Evolutionary conservation across 2,888 invertebrate species (phyloP).

Genomic region (Eutolmus rufibarbis): DNA sequence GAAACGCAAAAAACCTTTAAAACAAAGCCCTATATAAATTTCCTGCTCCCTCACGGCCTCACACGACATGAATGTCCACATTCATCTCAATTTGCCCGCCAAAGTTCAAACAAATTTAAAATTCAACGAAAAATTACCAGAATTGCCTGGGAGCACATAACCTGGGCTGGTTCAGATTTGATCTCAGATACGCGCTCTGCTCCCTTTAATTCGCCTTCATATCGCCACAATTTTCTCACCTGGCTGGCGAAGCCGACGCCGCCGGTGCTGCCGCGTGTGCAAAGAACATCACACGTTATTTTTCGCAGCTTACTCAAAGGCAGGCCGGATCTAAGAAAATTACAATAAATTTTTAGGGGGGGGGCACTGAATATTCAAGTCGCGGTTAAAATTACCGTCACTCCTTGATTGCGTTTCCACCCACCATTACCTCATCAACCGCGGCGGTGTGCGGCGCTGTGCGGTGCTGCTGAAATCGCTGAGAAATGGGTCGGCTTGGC

Average conservation of each 20-base stretch:
- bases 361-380: conserved; percentile 19
- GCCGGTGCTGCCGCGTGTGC: neutral
- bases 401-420: conserved; percentile 20
- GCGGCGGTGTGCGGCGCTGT: neutral
- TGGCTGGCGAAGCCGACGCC: neutral
- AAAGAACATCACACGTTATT: neutral
- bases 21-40: neutral
- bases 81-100: neutral
- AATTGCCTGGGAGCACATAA: neutral
- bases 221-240: neutral
- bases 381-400: neutral
- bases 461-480: neutral
- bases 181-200: neutral
- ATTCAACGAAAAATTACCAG: neutral
- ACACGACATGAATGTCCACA: neutral
- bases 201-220: neutral
- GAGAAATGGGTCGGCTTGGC: neutral
- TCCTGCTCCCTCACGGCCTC: too few species aligned
- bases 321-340: conserved; percentile 5
- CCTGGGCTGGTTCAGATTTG: neutral
- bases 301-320: neutral
- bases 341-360: conserved; percentile 4
- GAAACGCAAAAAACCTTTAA: neutral
- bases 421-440: conserved; percentile 27
- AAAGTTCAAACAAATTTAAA: neutral